Base-by-base conservation (phyloP, 2,888 invertebrate genomes). In the Zygothrica quintamaculata region DNA sequence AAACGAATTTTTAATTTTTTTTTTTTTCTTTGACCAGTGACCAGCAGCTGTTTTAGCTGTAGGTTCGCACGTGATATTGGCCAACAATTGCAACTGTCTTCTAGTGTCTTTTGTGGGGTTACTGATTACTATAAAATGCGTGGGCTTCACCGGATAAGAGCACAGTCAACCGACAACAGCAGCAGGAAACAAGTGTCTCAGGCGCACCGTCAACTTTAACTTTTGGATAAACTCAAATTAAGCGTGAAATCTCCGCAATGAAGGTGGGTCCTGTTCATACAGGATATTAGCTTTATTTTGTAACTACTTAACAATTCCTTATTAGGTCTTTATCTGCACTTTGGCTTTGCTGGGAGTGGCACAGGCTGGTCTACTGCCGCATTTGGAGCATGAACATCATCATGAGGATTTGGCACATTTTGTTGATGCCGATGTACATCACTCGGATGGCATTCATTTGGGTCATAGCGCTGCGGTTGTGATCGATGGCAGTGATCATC, bases 171-270 rank as follows among this genome's bases (percentile, higher is more conserved):
- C 67, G 82, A 76, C 77, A 84, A 72, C 86, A 87, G 81, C 64
- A 76, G 13, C 62, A 77, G 65, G 39, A 48, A 46, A 37, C 84
- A 62, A 81, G 84, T 79, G 73, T 75, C 71, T 74, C 62, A 53
- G 68, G 53, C 65, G 61, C 75, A 36, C 66, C 74, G 73, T 68
- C 69, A 74, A 74, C 75, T 66, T 62, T 57, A 70, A 65, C 64
- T 77, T 84, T 88, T 87, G 84, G 82, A 84, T 85, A 66, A 31
- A 77, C 79, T 77, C 77, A 84, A 87, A 71, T 64, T 69, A 89
- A 89, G 88, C 75, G 70, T 76, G 88, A 88, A 89, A 90, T 90
- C 88, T 77, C 87, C 61, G 65, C 48, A 88, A 90, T 90, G 90
- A 90, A 90, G 90, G 90, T 90, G 69, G 55, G 72, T 42, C 8